A percentile compares a stretch with the other conserved stretches of the same genome.
Conservation (phyloP, 2,113 vertebrate genomes). For the Mobula birostris region DNA sequence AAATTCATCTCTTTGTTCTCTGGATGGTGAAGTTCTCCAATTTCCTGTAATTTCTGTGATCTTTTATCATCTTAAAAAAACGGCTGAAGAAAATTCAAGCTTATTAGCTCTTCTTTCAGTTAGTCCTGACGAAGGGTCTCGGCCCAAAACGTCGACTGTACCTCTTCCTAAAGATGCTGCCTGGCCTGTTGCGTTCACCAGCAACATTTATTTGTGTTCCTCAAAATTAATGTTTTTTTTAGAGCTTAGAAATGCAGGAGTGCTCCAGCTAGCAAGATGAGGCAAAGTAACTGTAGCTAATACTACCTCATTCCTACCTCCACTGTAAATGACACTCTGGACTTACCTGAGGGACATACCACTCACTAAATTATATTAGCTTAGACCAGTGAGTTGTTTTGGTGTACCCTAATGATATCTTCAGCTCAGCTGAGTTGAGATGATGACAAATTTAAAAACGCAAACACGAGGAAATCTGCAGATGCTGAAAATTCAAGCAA, state of each 20-base stretch:
- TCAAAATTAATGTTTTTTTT: neutral
- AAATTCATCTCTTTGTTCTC: neutral
- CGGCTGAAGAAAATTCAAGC: neutral
- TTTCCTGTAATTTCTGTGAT: neutral
- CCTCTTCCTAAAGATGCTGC: too few relatives aligned
- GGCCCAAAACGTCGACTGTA: too few relatives aligned
- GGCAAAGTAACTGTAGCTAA: neutral
- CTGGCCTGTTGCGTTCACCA: too few relatives aligned
- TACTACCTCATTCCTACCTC: neutral
- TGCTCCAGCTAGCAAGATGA: neutral
- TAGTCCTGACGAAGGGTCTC: too few relatives aligned
- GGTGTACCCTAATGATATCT: neutral
- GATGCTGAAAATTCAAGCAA: too few relatives aligned
- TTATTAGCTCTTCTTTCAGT: too few relatives aligned
- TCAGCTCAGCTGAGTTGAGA: neutral
- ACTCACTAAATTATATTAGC: neutral
- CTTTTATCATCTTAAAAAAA: neutral
- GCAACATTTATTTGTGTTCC: neutral
- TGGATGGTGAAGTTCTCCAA: too few relatives aligned
- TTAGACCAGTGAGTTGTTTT: neutral
- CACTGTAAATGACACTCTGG: neutral
- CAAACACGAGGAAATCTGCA: too few relatives aligned
- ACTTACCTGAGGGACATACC: neutral
- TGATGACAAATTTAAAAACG: neutral
- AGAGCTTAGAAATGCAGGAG: neutral